Evolutionary conservation across 2,888 invertebrate genomes (phyloP).

Genomic region (Hermaeophaga mercurialis): DNA sequence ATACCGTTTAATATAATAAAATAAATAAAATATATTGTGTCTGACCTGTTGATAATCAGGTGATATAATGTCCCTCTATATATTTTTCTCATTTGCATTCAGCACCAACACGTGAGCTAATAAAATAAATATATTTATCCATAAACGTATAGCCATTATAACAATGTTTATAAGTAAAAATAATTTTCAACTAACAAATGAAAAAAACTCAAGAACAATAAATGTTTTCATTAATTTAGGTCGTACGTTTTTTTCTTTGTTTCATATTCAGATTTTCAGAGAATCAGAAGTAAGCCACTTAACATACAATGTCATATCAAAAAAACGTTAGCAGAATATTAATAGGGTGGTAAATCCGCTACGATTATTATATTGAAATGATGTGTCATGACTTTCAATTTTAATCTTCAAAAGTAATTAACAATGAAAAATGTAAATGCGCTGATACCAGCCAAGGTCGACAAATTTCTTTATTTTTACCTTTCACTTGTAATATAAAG

Average conservation of each 20-base stretch:
- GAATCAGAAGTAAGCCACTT: conserved; percentile 32
- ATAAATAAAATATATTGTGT: too few relatives aligned
- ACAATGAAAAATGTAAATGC: conserved; percentile 5
- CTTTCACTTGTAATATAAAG: too few relatives aligned
- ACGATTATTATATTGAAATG: conserved; percentile 29
- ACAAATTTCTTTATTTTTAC: conserved; percentile 21
- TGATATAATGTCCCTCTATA: too few relatives aligned
- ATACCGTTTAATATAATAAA: too few relatives aligned
- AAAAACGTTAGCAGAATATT: conserved; percentile 26
- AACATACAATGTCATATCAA: conserved; percentile 36
- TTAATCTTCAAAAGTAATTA: conserved; percentile 14
- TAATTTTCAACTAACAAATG: background rate
- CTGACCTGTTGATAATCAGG: too few relatives aligned
- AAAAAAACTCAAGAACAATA: background rate
- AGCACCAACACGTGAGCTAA: background rate
- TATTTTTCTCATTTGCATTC: conserved; percentile 4
- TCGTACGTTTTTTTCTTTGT: conserved; percentile 21
- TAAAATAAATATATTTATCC: background rate
- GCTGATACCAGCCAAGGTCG: background rate
- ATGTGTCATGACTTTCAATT: conserved; percentile 33
- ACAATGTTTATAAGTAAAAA: background rate
- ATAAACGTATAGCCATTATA: background rate
- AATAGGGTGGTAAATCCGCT: conserved; percentile 33
- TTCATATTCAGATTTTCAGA: conserved; percentile 20
- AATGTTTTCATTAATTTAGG: conserved; percentile 17